Percentiles rank a stretch among this genome's conserved stretches.
Conservation (phyloP, 2,113 vertebrate species). For the Platichthys stellatus region DNA sequence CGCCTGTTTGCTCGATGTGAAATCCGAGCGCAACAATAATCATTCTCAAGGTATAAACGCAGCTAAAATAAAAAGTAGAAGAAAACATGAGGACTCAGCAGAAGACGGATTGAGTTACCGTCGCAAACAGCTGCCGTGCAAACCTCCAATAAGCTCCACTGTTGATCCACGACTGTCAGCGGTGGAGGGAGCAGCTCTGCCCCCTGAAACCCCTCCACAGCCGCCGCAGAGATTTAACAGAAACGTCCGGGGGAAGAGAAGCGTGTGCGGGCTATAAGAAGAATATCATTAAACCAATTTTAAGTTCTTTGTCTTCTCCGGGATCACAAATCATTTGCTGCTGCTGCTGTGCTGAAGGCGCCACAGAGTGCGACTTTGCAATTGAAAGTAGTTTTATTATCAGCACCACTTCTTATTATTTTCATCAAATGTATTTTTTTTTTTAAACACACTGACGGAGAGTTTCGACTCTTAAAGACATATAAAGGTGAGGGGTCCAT, state of each 20-base stretch:
- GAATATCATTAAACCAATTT: background rate
- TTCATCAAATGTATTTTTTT: constrained; percentile 9
- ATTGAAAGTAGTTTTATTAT: constrained; percentile 11
- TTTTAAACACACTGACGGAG: constrained; percentile 36
- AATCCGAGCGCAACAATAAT: constrained; percentile 3
- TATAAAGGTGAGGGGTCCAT: constrained; percentile 76
- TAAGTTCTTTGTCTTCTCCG: no score
- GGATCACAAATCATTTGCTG: no score
- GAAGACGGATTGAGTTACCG: constrained; percentile 14
- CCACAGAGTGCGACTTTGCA: no score
- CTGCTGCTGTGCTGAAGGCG: no score
- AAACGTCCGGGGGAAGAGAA: background rate
- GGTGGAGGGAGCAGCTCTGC: background rate
- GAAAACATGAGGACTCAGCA: background rate
- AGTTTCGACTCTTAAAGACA: constrained; percentile 71
- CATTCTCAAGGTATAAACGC: background rate
- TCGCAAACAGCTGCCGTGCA: constrained; percentile 30
- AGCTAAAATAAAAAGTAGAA: background rate
- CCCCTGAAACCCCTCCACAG: constrained; percentile 2
- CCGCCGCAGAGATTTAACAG: background rate
- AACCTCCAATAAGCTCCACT: constrained; percentile 27
- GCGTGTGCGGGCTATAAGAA: background rate
- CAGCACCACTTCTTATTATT: background rate
- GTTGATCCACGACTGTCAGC: constrained; percentile 46
- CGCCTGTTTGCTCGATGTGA: background rate